These are phyloP conservation scores for Heliothis virescens DNA, from an alignment of 1,140 invertebrate genomes.

Conservation along the genomic window DNA sequence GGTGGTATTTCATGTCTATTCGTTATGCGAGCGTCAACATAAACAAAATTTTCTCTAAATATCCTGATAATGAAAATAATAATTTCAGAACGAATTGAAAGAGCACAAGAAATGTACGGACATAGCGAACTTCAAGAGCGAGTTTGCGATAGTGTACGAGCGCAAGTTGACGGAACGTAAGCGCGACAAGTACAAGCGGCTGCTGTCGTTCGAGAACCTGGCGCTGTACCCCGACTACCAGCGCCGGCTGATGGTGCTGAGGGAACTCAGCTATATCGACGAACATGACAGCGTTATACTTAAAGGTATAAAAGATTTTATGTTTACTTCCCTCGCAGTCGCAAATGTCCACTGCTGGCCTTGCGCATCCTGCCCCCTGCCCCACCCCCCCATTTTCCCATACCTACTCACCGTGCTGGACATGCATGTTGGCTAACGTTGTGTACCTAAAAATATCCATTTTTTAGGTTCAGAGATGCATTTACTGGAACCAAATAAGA, in stretches of 20 bases:
- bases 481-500: background rate
- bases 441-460: too few relatives aligned
- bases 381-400: too few relatives aligned
- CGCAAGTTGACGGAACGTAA: conserved; percentile 91
- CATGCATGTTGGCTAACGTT: too few relatives aligned
- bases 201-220: conserved; percentile 94
- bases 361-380: too few relatives aligned
- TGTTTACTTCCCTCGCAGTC: too few relatives aligned
- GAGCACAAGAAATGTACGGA: conserved; percentile 75
- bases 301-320: conserved; percentile 63
- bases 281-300: conserved; percentile 87
- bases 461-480: too few relatives aligned
- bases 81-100: conserved; percentile 72
- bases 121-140: conserved; percentile 86
- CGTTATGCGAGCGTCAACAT: too few relatives aligned
- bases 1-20: too few relatives aligned
- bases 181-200: conserved; percentile 90
- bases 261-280: conserved; percentile 89
- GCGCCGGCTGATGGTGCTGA: conserved; percentile 93
- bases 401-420: too few relatives aligned
- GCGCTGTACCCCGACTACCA: conserved; percentile 96
- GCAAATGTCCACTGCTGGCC: too few relatives aligned
- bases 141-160: conserved; percentile 91
- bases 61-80: too few relatives aligned
- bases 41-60: too few relatives aligned